phyloP scores from a whole-genome alignment of 2,888 invertebrate species.

The Piscicola geometra region DNA sequence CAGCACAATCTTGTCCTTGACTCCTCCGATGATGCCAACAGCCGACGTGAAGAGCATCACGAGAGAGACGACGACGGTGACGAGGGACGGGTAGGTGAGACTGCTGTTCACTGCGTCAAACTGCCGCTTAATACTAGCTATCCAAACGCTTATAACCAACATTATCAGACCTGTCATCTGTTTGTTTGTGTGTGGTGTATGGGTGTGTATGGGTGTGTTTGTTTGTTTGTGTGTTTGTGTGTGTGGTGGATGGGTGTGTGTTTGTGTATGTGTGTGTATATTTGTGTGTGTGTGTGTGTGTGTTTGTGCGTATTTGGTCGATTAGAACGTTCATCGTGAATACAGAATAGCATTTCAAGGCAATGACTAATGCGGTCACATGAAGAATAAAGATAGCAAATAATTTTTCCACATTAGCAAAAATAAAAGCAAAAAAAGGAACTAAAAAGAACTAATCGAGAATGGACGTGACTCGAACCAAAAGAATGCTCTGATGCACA shows the following conservation, averaged over 20 bases:
- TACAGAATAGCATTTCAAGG: too few species aligned
- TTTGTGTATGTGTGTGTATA: not conserved
- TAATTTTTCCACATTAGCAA: too few species aligned
- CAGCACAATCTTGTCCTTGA: conserved; percentile 34
- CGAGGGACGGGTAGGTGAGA: conserved; percentile 32
- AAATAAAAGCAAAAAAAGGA: not conserved
- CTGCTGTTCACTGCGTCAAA: conserved; percentile 35
- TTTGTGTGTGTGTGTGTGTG: conserved; percentile 6
- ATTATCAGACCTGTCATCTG: conserved; percentile 35
- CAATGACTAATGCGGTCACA: too few species aligned
- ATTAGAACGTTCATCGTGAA: too few species aligned
- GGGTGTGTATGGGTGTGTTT: conserved; percentile 10
- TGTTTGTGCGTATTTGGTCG: too few species aligned
- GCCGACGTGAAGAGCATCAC: conserved; percentile 32
- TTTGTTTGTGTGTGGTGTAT: not conserved
- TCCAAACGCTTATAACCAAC: conserved; percentile 36
- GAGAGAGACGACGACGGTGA: conserved; percentile 34
- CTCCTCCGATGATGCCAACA: conserved; percentile 34
- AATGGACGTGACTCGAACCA: not conserved
- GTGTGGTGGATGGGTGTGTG: not conserved
- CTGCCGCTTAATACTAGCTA: conserved; percentile 33
- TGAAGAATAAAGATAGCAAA: too few species aligned
- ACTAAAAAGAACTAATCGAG: not conserved
- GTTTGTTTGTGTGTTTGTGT: not conserved
- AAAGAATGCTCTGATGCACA: not conserved